Percentiles rank a stretch among this genome's conserved stretches.
phyloP scores from a whole-genome alignment of 2,113 vertebrate genomes.

The Colius striatus region DNA sequence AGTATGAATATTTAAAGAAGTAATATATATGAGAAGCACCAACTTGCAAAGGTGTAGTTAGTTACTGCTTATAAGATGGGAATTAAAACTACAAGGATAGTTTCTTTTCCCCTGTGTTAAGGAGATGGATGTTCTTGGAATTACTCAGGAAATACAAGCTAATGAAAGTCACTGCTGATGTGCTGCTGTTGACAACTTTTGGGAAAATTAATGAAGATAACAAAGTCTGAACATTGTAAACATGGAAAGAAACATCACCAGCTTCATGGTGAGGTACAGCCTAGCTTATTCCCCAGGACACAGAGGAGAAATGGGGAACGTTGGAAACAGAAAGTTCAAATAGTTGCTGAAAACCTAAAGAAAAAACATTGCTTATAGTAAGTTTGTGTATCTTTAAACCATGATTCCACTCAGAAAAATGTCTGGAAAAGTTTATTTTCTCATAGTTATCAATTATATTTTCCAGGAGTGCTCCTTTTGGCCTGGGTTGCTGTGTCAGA shows the following conservation, averaged over 20 bases:
- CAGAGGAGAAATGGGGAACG: background rate
- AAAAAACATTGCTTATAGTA: background rate
- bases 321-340: background rate
- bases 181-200: background rate
- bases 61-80: background rate
- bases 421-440: background rate
- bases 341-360: background rate
- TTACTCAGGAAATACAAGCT: background rate
- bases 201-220: background rate
- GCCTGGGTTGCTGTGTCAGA: background rate
- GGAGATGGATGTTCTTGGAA: background rate
- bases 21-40: background rate
- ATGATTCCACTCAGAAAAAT: background rate
- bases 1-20: conserved; percentile 18
- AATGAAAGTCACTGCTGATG: background rate
- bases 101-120: background rate
- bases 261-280: background rate
- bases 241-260: background rate
- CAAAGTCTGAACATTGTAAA: background rate
- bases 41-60: background rate
- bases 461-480: background rate
- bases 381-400: background rate
- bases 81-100: background rate
- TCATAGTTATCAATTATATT: background rate
- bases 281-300: background rate